Evolutionary conservation across 1,140 invertebrate species (phyloP), one percentile per base, ranked within the genome.

Genomic region (Acromyrmex heyeri): DNA sequence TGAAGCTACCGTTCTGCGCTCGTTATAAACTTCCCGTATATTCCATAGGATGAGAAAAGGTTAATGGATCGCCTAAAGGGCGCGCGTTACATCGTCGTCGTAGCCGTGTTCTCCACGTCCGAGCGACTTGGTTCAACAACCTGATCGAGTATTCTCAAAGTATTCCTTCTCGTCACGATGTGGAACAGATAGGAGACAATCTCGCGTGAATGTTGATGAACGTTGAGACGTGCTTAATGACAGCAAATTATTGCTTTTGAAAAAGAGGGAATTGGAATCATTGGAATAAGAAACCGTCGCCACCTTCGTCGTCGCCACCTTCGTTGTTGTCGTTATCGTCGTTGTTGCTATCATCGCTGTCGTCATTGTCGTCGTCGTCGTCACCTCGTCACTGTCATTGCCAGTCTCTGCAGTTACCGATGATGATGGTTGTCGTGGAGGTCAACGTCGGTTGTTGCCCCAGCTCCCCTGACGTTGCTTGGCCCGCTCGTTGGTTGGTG

Each of bases 361-460:
- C 34, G n/a, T 21, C 34, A 64, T 3, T 24, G 34, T 8, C 53
- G 16, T 14, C 30, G 21, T 1, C 48, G 18, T 14, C 59, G 4
- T 10, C 65, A 34, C 2, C 78, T 57, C 55, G 55, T 8, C 55
- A 16, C 8, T 50, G 48, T 50, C 48, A 50, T 18, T 21, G 44
- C 34, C 34, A 44, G 44, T 48, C 62, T 38, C 30, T 34, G 44
- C 24, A 81, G 67, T 57, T 53, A 81, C 69, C 70, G 88, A 61
- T 69, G 88, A 61, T 69, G 75, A 89, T 86, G 78, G 67, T 86
- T 88, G 86, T 85, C 86, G 86, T 85, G 75, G 88, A 92, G 92
- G 92, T 93, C 92, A 93, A 87, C 91, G 18, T 87, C 92, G 92
- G 92, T 93, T 93, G 91, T 92, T 93, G 92, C 91, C 87, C 92